A percentile compares a stretch with the other conserved stretches of the same genome.
Evolutionary conservation across 2,113 vertebrate species (phyloP).

Genomic region (Syrmaticus mikado): DNA sequence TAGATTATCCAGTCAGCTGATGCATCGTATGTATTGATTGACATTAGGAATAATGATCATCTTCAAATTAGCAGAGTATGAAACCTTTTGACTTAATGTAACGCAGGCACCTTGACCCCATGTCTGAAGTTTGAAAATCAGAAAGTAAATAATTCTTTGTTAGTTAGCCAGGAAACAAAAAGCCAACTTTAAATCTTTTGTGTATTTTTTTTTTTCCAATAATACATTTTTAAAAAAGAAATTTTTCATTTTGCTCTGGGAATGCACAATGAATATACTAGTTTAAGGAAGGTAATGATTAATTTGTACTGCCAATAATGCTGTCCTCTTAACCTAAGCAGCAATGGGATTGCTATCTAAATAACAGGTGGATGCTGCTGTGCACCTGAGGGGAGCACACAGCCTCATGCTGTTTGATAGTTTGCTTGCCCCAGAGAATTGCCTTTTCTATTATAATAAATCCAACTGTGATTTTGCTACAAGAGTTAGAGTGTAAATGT

Average conservation of each 20-base stretch:
- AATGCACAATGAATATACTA: too few species aligned
- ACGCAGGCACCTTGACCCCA: neutral
- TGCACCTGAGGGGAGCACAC: neutral
- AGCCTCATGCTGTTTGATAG: neutral
- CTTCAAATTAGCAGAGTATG: neutral
- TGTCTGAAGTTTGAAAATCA: neutral
- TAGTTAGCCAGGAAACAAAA: neutral
- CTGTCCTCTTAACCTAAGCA: neutral
- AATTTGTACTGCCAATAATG: neutral
- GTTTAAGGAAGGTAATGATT: neutral
- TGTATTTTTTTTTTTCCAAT: neutral
- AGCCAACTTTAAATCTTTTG: neutral
- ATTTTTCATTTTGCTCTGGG: neutral
- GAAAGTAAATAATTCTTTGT: neutral
- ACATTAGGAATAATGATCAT: neutral
- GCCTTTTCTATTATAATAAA: slow-evolving; percentile 35
- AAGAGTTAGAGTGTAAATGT: slow-evolving; percentile 18
- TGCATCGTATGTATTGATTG: neutral
- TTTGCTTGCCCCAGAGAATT: slow-evolving; percentile 14
- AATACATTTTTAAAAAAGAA: neutral
- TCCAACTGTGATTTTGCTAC: slow-evolving; percentile 14
- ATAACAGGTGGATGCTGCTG: neutral
- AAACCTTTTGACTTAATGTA: neutral
- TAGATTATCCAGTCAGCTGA: neutral
- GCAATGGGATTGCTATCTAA: neutral